These are phyloP conservation scores for Caradrina kadenii DNA, from an alignment of 2,888 invertebrate genomes.

Conservation along the genomic window DNA sequence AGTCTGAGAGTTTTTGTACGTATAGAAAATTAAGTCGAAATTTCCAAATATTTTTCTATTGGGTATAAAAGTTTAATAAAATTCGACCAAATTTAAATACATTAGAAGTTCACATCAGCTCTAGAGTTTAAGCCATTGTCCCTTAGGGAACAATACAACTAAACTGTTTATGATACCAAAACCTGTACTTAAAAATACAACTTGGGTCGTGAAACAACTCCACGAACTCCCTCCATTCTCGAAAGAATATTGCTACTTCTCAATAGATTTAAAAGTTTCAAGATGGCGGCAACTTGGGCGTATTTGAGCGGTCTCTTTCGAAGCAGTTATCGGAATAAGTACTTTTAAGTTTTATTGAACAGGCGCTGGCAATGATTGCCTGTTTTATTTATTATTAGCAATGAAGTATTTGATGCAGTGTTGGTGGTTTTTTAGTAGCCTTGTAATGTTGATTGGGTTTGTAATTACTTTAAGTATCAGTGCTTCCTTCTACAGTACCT, in stretches of 20 bases:
- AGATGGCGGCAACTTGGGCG: slow-evolving; percentile 39
- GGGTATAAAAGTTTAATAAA: no score
- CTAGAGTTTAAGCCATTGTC: neutral
- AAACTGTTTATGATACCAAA: neutral
- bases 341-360: slow-evolving; percentile 57
- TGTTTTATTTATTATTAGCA: slow-evolving; percentile 31
- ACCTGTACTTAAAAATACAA: neutral
- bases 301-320: slow-evolving; percentile 21
- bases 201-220: slow-evolving; percentile 3
- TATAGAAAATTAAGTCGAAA: no score
- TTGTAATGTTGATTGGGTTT: neutral
- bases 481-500: no score
- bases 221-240: slow-evolving; percentile 27
- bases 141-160: neutral
- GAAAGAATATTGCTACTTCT: slow-evolving; percentile 37
- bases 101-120: neutral
- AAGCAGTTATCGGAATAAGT: slow-evolving; percentile 54
- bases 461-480: neutral
- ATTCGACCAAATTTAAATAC: no score
- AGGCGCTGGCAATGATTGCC: slow-evolving; percentile 11
- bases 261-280: slow-evolving; percentile 47
- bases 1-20: no score
- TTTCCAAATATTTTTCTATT: no score
- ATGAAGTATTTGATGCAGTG: slow-evolving; percentile 18
- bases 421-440: neutral